These are phyloP conservation scores for Drosophila biarmipes DNA, from an alignment of 1,140 invertebrate species.

Conservation along the genomic window DNA sequence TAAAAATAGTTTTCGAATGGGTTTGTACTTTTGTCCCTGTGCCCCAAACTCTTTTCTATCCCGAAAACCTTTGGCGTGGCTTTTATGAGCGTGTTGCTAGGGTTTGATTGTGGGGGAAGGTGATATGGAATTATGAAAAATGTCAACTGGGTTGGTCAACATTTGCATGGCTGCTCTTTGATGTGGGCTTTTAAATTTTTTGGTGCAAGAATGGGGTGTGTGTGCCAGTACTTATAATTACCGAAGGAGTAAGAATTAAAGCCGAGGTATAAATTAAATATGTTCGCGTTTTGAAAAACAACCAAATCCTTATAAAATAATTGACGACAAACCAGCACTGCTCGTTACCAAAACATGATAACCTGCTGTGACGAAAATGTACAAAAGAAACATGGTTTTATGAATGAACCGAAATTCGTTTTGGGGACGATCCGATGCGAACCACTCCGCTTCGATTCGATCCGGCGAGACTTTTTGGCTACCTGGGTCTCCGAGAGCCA, in stretches of 20 bases:
- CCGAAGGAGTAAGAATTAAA: too few relatives aligned
- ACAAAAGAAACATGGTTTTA: constrained; percentile 43
- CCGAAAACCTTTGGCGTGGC: constrained; percentile 44
- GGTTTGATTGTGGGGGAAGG: constrained; percentile 26
- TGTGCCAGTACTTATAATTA: constrained; percentile 21
- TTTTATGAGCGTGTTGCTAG: constrained; percentile 66
- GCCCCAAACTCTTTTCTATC: neutral
- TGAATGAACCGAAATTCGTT: constrained; percentile 50
- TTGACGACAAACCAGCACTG: neutral
- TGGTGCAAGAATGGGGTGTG: constrained; percentile 43
- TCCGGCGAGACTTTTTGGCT: constrained; percentile 28
- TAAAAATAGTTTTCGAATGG: constrained; percentile 69
- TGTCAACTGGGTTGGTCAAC: constrained; percentile 47
- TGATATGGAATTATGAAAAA: constrained; percentile 53
- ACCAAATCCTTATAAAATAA: constrained; percentile 6
- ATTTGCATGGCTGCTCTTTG: constrained; percentile 31
- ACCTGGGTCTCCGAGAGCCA: constrained; percentile 30
- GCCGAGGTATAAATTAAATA: neutral
- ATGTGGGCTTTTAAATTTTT: constrained; percentile 23
- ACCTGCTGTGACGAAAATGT: constrained; percentile 30
- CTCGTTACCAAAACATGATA: constrained; percentile 10
- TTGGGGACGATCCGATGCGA: constrained; percentile 21
- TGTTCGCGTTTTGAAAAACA: neutral
- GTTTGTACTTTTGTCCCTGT: neutral
- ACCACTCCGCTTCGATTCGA: constrained; percentile 5